Evolutionary conservation across 2,888 invertebrate genomes (phyloP), one percentile per base, ranked within the genome.

Genomic region (Protodeltote pygarga): DNA sequence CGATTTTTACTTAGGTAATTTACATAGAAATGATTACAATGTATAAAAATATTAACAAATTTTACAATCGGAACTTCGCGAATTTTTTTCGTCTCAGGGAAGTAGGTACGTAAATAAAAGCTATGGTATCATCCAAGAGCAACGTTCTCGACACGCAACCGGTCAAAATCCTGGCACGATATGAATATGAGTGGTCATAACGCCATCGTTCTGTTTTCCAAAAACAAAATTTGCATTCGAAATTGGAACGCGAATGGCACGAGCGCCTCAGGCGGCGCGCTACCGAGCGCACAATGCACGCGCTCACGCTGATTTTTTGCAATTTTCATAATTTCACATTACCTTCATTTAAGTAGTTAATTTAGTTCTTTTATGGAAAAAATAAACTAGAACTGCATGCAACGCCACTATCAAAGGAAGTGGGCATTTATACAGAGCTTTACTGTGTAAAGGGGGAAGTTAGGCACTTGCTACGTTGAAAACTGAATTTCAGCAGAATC

Each of bases 231-330:
- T 90, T 85, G 85, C 88, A 89, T 89, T 80, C 69, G 69, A 89
- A 90, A 91, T 91, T 89, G 84, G 85, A 85, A 80, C 88, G 80
- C 76, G 83, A 82, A 77, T 72, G 81, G 85, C 91, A 90, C 90
- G 89, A 85, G 85, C 82, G 88, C 90, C 86, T 53, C 74, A 58
- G 88, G 89, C 87, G 60, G 70, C 71, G 55, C 74, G 90, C 90
- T 89, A 89, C 91, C 77, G 86, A 82, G 65, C 70, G 71, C 69
- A 69, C 73, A 73, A 68, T 65, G 72, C 78, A 75, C 77, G 72
- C 77, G 75, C 66, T 70, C 61, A 62, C 59, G 61, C 49, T 16
- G 55, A 48, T 55, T 73, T 70, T 65, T 71, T 67, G 59, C 57
- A 74, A 80, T 79, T 75, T 78, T 70, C 72, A 72, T 77, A 81